A percentile compares a stretch with the other conserved stretches of the same genome.
Evolutionary conservation across 2,113 vertebrate genomes (phyloP).

Genomic region (Callopanchax toddi): DNA sequence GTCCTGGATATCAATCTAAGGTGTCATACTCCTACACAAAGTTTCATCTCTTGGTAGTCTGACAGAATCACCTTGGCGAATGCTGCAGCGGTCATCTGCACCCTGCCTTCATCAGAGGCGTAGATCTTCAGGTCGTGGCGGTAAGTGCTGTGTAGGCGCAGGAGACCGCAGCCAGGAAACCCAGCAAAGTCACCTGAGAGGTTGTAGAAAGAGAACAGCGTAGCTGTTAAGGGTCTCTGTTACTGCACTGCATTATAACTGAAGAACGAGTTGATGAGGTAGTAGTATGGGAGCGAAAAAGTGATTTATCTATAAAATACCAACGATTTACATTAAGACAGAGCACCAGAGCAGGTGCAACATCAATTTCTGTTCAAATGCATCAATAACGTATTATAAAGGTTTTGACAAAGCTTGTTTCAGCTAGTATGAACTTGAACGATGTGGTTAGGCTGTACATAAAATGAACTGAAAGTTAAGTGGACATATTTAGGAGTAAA

Average conservation of each 20-base stretch:
- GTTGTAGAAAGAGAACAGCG: constrained; percentile 2
- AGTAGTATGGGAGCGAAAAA: constrained; percentile 3
- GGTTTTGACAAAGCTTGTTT: constrained; percentile 12
- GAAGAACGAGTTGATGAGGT: neutral
- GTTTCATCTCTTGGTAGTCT: too few relatives aligned
- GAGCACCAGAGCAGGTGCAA: constrained; percentile 18
- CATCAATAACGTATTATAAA: neutral
- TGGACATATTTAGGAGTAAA: neutral
- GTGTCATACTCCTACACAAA: too few relatives aligned
- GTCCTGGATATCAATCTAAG: too few relatives aligned
- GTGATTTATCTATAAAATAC: constrained; percentile 41
- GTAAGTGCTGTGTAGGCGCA: constrained; percentile 96
- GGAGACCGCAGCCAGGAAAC: constrained; percentile 96
- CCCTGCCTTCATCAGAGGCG: constrained; percentile 95
- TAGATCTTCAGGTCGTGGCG: constrained; percentile 98
- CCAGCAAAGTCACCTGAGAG: constrained; percentile 92
- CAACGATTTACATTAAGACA: constrained; percentile 11
- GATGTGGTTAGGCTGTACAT: neutral
- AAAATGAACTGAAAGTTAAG: constrained; percentile 60
- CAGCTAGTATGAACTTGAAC: constrained; percentile 11
- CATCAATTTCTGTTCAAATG: constrained; percentile 62
- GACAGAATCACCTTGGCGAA: constrained; percentile 90
- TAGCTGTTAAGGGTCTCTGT: neutral
- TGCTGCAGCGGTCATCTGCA: constrained; percentile 98
- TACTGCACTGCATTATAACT: neutral